Conservation (phyloP, 2,888 invertebrate species). For the Copidosoma aretas region DNA sequence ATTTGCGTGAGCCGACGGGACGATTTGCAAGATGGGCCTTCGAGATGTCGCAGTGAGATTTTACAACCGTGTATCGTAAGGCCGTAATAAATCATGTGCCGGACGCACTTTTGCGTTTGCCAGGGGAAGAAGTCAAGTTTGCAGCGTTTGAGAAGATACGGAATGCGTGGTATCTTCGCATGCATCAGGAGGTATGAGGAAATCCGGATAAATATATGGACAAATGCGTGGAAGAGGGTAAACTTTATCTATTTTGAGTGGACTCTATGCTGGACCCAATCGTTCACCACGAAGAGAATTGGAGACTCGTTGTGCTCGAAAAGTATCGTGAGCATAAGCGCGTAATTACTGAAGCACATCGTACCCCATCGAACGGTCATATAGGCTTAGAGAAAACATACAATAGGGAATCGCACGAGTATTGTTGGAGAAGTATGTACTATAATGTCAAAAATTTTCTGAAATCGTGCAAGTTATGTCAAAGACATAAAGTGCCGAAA, state of each 20-base stretch:
- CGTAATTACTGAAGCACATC: constrained; percentile 32
- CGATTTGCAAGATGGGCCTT: neutral
- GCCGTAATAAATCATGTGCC: no score
- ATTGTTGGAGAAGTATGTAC: constrained; percentile 42
- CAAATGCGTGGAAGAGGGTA: no score
- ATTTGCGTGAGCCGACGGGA: neutral
- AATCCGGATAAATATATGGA: constrained; percentile 20
- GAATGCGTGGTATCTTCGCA: constrained; percentile 32
- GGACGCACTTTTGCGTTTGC: no score
- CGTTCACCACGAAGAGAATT: constrained; percentile 24
- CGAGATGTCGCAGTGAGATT: neutral
- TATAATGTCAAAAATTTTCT: constrained; percentile 44
- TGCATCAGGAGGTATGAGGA: constrained; percentile 3
- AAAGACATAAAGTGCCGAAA: neutral
- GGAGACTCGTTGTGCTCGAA: constrained; percentile 34
- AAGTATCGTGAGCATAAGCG: neutral
- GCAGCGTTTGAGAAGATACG: neutral
- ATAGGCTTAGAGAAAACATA: constrained; percentile 39
- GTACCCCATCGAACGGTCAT: constrained; percentile 40
- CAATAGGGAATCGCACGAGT: constrained; percentile 19
- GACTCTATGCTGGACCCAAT: constrained; percentile 8
- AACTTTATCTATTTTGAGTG: no score
- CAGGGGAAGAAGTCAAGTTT: neutral
- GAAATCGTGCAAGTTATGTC: constrained; percentile 35
- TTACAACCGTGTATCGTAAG: neutral